phyloP scores from a whole-genome alignment of 2,113 vertebrate species.

The Tichodroma muraria region DNA sequence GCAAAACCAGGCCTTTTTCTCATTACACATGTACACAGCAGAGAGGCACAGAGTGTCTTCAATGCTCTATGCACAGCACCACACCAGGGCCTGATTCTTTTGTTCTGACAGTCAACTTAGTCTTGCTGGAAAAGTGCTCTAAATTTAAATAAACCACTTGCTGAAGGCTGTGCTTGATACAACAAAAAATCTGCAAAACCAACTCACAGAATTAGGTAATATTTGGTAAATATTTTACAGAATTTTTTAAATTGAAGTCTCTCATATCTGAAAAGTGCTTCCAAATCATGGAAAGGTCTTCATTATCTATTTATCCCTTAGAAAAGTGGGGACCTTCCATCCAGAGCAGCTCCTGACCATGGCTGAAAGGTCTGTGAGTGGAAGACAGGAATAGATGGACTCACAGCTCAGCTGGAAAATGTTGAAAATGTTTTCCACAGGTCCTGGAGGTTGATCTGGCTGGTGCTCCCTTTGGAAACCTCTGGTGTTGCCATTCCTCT shows the following conservation, averaged over 20 bases:
- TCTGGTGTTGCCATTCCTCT: not conserved
- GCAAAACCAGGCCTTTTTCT: not conserved
- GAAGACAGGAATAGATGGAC: not conserved
- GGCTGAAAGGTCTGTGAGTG: not conserved
- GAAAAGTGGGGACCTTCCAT: no score
- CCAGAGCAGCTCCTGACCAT: not conserved
- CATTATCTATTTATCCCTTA: not conserved
- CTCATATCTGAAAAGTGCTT: not conserved
- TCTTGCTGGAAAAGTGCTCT: not conserved
- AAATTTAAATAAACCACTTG: not conserved
- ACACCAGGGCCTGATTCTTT: not conserved
- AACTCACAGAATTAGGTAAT: not conserved
- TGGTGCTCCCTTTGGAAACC: not conserved
- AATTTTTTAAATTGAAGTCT: not conserved
- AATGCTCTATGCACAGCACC: not conserved
- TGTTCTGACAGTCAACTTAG: not conserved
- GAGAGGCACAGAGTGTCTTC: not conserved
- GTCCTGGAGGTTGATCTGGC: not conserved
- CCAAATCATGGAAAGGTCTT: not conserved
- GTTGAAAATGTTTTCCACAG: not conserved
- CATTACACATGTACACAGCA: not conserved
- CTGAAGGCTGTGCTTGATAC: not conserved
- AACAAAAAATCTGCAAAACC: not conserved
- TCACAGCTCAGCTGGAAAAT: not conserved
- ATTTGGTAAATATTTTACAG: not conserved